phyloP scores from a whole-genome alignment of 2,113 vertebrate species.

The Sphyrna mokarran region DNA sequence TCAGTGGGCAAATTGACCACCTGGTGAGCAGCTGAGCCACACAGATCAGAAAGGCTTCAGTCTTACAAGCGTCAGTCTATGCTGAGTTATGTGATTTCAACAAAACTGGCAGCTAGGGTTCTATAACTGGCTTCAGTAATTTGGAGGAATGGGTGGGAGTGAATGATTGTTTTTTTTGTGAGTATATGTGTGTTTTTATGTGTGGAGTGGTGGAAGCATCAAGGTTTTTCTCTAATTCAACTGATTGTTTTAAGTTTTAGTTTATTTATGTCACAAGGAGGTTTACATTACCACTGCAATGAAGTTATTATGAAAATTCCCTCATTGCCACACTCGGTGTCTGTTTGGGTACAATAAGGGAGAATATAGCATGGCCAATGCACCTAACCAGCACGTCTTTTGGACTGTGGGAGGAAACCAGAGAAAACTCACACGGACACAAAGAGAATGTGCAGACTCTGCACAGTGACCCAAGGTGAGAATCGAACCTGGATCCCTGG shows the following conservation, averaged over 20 bases:
- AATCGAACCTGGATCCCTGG: too few relatives aligned
- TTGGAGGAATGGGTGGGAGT: neutral
- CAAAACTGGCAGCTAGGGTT: neutral
- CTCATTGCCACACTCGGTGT: too few relatives aligned
- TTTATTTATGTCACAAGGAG: too few relatives aligned
- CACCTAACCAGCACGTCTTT: too few relatives aligned
- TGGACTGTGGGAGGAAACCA: too few relatives aligned
- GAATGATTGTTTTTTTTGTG: neutral
- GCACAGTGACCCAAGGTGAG: too few relatives aligned
- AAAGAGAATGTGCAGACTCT: too few relatives aligned
- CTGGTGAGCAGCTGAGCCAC: neutral
- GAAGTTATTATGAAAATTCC: too few relatives aligned
- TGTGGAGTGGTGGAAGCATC: rapidly evolving
- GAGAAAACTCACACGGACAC: too few relatives aligned
- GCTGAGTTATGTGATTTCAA: neutral
- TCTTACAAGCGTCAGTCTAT: neutral
- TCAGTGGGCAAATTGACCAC: neutral
- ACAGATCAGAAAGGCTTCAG: neutral
- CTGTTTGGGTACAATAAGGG: too few relatives aligned
- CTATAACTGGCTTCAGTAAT: neutral
- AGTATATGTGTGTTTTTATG: neutral
- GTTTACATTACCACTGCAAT: too few relatives aligned
- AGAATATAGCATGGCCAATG: too few relatives aligned
- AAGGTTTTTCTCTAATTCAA: neutral
- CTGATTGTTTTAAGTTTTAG: neutral